phyloP scores from a whole-genome alignment of 2,797 vertebrate species.

The Arvicola amphibius region DNA sequence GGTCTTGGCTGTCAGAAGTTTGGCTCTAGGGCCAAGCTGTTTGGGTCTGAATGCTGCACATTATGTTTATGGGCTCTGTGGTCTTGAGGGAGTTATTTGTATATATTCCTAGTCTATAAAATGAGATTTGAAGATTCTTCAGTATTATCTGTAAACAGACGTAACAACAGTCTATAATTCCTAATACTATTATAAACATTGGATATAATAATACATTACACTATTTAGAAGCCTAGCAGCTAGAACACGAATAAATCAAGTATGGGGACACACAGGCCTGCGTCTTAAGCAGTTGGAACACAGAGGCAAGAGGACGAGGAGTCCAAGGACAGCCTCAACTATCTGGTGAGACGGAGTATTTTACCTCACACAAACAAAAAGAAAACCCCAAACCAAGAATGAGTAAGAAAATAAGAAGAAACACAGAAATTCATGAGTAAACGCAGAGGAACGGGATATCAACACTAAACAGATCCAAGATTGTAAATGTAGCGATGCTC shows the following conservation, averaged over 20 bases:
- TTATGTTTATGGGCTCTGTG: not conserved
- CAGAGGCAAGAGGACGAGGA: not conserved
- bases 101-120: not conserved
- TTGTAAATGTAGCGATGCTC: not conserved
- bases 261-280: not conserved
- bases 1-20: not conserved
- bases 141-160: not conserved
- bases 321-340: not conserved
- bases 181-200: not conserved
- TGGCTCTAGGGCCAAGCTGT: not conserved
- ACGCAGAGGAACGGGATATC: not conserved
- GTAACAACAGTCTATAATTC: not conserved
- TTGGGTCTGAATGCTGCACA: not conserved
- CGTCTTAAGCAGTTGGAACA: not conserved
- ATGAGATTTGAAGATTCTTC: not conserved
- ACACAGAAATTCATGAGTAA: not conserved
- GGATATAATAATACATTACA: not conserved
- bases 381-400: not conserved
- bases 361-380: not conserved
- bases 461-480: not conserved
- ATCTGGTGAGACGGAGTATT: not conserved
- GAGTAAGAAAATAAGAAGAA: not conserved
- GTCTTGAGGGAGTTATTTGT: not conserved
- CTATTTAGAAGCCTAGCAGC: not conserved
- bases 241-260: not conserved